Evolutionary conservation across 2,113 vertebrate species (phyloP).

Genomic region (Solea solea): DNA sequence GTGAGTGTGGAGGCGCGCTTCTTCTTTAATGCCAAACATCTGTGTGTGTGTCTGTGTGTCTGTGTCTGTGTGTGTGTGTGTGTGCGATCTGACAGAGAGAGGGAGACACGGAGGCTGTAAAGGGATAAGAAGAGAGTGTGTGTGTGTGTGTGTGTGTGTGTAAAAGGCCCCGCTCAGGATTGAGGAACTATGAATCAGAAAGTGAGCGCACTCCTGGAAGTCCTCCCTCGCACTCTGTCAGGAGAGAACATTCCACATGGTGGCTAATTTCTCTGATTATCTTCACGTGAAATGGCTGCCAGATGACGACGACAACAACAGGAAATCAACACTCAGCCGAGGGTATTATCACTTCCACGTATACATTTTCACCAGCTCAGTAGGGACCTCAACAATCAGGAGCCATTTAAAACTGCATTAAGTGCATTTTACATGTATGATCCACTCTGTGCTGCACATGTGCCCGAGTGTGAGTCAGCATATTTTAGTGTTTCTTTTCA

Average conservation of each 20-base stretch:
- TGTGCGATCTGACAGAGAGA: slow-evolving; percentile 40
- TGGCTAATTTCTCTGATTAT: slow-evolving; percentile 86
- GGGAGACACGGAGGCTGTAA: slow-evolving; percentile 39
- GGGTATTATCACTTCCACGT: slow-evolving; percentile 39
- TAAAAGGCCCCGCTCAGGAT: background rate
- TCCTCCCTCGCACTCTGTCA: slow-evolving; percentile 72
- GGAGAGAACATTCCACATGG: slow-evolving; percentile 84
- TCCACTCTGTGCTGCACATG: background rate
- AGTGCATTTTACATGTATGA: background rate
- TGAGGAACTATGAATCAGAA: slow-evolving; percentile 51
- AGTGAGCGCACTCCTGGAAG: slow-evolving; percentile 73
- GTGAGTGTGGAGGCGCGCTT: slow-evolving; percentile 19
- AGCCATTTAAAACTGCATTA: slow-evolving; percentile 9
- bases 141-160: slow-evolving; percentile 13
- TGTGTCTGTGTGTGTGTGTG: background rate
- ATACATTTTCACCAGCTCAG: slow-evolving; percentile 34
- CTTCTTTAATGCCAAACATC: slow-evolving; percentile 65
- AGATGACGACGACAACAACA: slow-evolving; percentile 79
- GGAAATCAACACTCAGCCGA: slow-evolving; percentile 71
- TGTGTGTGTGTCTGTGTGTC: slow-evolving; percentile 43
- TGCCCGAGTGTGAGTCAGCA: no score
- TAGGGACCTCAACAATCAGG: background rate
- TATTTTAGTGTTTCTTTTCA: no score
- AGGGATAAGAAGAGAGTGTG: slow-evolving; percentile 25
- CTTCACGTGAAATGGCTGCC: slow-evolving; percentile 83